A percentile compares a stretch with the other conserved stretches of the same genome.
These are phyloP conservation scores for Lepus europaeus DNA, from an alignment of 2,113 vertebrate species.

Conservation along the genomic window DNA sequence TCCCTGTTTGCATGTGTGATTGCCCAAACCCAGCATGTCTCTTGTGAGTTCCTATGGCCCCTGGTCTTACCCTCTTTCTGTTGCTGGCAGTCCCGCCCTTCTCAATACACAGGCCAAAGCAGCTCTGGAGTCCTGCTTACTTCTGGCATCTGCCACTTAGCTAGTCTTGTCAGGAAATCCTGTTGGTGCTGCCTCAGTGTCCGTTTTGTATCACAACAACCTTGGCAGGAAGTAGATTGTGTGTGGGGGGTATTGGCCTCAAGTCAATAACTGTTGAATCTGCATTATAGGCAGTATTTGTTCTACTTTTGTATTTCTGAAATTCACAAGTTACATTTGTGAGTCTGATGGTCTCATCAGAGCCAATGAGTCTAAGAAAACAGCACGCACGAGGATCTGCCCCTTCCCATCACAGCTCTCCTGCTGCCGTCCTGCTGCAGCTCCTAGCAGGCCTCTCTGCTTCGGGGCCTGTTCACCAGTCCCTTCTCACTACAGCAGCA, in stretches of 20 bases:
- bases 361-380: neutral
- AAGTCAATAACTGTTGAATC: neutral
- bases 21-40: neutral
- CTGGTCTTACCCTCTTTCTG: neutral
- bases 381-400: neutral
- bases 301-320: conserved; percentile 5
- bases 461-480: too few relatives aligned
- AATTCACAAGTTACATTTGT: neutral
- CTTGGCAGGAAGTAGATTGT: neutral
- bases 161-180: neutral
- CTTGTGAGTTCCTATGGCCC: neutral
- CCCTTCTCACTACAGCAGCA: neutral
- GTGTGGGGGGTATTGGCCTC: neutral
- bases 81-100: neutral
- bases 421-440: neutral
- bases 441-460: neutral
- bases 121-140: neutral
- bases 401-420: neutral
- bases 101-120: neutral
- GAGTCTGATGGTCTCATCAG: neutral
- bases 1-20: neutral
- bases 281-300: neutral
- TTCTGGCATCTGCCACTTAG: neutral
- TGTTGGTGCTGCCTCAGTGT: neutral
- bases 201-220: neutral